Evolutionary conservation across 1,140 invertebrate species (phyloP).

Genomic region (Goniozus legneri): DNA sequence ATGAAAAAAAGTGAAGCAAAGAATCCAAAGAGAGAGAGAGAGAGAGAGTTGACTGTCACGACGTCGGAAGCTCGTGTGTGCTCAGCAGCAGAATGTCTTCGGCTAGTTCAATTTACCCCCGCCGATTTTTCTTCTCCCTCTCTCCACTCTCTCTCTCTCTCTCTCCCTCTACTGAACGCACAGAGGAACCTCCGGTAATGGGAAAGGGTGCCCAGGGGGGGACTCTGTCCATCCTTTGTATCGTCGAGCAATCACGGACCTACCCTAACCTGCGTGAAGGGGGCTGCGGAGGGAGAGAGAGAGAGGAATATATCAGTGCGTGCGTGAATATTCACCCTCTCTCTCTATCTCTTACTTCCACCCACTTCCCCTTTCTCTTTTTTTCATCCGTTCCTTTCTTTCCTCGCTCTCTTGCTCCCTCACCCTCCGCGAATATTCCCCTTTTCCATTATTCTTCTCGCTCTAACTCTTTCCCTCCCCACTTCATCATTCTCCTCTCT

Average conservation of each 20-base stretch:
- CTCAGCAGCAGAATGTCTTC: constrained; percentile 16
- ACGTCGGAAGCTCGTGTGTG: constrained; percentile 10
- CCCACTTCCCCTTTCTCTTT: background rate
- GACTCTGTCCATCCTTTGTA: constrained; percentile 50
- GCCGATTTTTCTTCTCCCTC: background rate
- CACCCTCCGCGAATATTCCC: too few species aligned
- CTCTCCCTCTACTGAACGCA: too few species aligned
- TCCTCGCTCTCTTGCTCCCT: constrained; percentile 3
- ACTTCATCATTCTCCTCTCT: background rate
- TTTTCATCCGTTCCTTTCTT: constrained; percentile 1
- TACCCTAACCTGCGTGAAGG: constrained; percentile 37
- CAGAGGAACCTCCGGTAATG: constrained; percentile 14
- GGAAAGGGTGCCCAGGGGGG: constrained; percentile 37
- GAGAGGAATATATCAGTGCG: constrained; percentile 15
- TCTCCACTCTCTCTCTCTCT: constrained; percentile 17
- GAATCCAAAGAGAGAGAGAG: background rate
- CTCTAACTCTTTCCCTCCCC: background rate
- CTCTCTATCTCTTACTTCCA: constrained; percentile 3
- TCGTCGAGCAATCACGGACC: constrained; percentile 49
- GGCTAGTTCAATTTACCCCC: constrained; percentile 27
- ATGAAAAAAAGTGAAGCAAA: background rate
- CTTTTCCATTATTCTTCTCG: too few species aligned
- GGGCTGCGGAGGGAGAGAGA: constrained; percentile 13
- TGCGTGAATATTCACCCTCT: constrained; percentile 9
- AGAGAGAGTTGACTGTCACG: constrained; percentile 18